Evolutionary conservation across 2,888 invertebrate species (phyloP), one percentile per base, ranked within the genome.

Genomic region (Prenolepis imparis): DNA sequence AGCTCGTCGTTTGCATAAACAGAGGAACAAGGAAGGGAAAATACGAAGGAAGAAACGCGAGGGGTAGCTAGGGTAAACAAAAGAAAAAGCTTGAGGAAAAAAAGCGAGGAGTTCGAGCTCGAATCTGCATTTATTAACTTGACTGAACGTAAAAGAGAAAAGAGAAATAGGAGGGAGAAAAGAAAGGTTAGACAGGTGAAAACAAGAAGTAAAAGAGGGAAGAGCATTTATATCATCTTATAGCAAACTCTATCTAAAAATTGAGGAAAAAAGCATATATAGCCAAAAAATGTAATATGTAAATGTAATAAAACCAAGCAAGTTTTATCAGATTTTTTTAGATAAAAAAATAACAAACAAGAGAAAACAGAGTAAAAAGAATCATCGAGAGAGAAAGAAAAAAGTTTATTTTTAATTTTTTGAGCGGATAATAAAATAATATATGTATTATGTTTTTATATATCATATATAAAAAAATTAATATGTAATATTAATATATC

Each of bases 111-210:
- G 78, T 78, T 78, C 59, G 70, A 70, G 78, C 59, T 59, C 70
- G 59, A 78, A 78, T 78, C 78, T 78, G 70, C 78, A 78, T 78
- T 78, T 70, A 78, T 78, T 78, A 78, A 78, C 78, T 57, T 70
- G 44, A 70, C 70, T 59, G 70, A 70, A 70, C 70, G 32, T 59
- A 32, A 70, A 70, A 78, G 44, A 70, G 67, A 21, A 39, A 74
- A 48, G 75, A 66, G 52, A 75, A 66, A 52, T 52, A 39, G 52
- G 18, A 44, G 57, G 18, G 8, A 57, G 44, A 21, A 32, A 70
- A 21, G 68, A 66, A 55, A 55, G 67, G 28, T 67, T 28, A 15
- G 77, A 36, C 44, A 59, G 24, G 36, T 59, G 59, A 78, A 70
- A 78, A 44, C n/a, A 70, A 12, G 41, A 44, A 41, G 39, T 44